Base-by-base conservation (phyloP, 2,113 vertebrate genomes). In the Haemorhous mexicanus region DNA sequence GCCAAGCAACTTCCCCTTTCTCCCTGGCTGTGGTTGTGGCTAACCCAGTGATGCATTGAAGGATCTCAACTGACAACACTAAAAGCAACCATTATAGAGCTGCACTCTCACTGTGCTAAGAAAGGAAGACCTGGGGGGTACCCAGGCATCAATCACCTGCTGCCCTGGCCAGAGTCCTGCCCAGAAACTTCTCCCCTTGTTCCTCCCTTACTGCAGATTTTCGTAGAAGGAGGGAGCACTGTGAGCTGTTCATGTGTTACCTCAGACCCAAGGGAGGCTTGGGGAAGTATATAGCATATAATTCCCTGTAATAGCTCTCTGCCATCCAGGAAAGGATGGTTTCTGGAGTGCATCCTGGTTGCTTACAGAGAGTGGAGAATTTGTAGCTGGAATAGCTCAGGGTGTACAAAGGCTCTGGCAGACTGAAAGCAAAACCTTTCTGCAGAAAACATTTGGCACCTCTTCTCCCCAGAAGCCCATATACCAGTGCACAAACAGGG, bases 181-280 rank as follows among this genome's bases (percentile, higher is more conserved):
- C 18, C 37, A 39, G 22, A 82, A 87, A 62, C 16, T 37, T 77
- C 24, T 70, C 11, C 41, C 41, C 22, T 64, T 30, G 11, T 4
- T 17, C 21, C 10, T 50, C n/a, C 89, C 17, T 66, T 43, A 20
- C n/a, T 4, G 4, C 39, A 1, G 0, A 2, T 73, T 86, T 86
- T 33, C 44, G 33, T 0, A 39, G 75, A 55, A 35, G 20, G 13
- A 79, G 37, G 28, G 23, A 58, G 20, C 47, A n/a, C 17, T 30
- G 9, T 32, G 32, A 87, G 59, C 39, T 61, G 3, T 52, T 66
- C 13, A 7, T 3, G 1, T 0, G 0, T n/a, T 70, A 16, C 22
- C 28, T 62, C 37, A 62, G 62, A 21, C 21, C n/a, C n/a, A 69
- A 17, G 14, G 30, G 28, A 89, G 27, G n/a, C 13, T 90, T 49